Evolutionary conservation across 2,113 vertebrate genomes (phyloP).

Genomic region (Syngnathus floridae): DNA sequence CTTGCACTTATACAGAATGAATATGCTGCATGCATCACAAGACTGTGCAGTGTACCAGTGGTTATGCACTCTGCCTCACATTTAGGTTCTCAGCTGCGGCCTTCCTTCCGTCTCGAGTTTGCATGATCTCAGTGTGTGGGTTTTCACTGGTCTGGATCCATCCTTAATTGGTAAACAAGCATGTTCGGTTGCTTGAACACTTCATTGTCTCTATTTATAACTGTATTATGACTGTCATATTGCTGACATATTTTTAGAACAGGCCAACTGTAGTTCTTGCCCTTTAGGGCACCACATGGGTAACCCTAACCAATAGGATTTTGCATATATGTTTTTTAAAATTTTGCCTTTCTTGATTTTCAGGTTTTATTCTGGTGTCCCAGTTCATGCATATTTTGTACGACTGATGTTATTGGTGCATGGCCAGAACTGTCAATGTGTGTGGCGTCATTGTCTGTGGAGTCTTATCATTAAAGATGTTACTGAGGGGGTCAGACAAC

Average conservation of each 20-base stretch:
- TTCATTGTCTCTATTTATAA: neutral
- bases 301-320: neutral
- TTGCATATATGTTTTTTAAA: neutral
- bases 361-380: neutral
- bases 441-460: conserved; percentile 7
- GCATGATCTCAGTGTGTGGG: neutral
- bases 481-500: neutral
- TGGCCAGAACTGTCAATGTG: neutral
- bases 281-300: neutral
- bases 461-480: conserved; percentile 16
- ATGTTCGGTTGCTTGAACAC: neutral
- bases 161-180: neutral
- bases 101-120: neutral
- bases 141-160: neutral
- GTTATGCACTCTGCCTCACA: neutral
- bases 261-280: neutral
- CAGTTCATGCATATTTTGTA: neutral
- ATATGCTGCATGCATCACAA: neutral
- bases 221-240: neutral
- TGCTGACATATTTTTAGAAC: neutral
- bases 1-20: neutral
- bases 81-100: neutral
- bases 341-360: neutral
- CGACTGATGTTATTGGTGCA: neutral
- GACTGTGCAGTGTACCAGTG: neutral